These are phyloP conservation scores for Epinotia bilunana DNA, from an alignment of 2,888 invertebrate genomes.

Conservation along the genomic window DNA sequence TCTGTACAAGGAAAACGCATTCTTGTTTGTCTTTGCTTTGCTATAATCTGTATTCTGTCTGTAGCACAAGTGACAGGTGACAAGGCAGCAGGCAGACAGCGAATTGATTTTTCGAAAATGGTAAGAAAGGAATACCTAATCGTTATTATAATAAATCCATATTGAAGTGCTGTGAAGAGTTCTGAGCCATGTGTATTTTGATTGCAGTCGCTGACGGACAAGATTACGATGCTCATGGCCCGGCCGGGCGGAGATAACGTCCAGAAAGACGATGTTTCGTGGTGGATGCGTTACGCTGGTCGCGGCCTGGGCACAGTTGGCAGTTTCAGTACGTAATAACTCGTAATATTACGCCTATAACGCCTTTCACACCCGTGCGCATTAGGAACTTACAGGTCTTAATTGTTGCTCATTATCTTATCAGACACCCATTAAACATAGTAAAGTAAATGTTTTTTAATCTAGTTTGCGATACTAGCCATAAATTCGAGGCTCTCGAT, in stretches of 20 bases:
- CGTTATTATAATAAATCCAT: conserved; percentile 55
- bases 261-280: conserved; percentile 92
- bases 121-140: conserved; percentile 63
- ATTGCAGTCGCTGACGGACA: conserved; percentile 90
- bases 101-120: conserved; percentile 83
- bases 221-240: conserved; percentile 91
- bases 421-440: conserved; percentile 22
- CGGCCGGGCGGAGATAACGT: conserved; percentile 91
- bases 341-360: conserved; percentile 41
- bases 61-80: conserved; percentile 64
- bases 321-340: conserved; percentile 89
- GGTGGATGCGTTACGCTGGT: conserved; percentile 95
- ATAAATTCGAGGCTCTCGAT: conserved; percentile 2
- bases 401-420: conserved; percentile 39
- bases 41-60: conserved; percentile 9
- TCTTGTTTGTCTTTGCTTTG: conserved; percentile 26
- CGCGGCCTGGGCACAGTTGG: conserved; percentile 93
- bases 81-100: conserved; percentile 59
- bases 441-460: conserved; percentile 6
- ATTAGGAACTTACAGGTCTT: conserved; percentile 26
- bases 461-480: conserved; percentile 7
- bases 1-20: neutral
- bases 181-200: conserved; percentile 56
- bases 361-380: conserved; percentile 34
- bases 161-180: conserved; percentile 38